Evolutionary conservation across 2,888 invertebrate species (phyloP), one percentile per base, ranked within the genome.

Genomic region (Schrankia costaestrigalis): DNA sequence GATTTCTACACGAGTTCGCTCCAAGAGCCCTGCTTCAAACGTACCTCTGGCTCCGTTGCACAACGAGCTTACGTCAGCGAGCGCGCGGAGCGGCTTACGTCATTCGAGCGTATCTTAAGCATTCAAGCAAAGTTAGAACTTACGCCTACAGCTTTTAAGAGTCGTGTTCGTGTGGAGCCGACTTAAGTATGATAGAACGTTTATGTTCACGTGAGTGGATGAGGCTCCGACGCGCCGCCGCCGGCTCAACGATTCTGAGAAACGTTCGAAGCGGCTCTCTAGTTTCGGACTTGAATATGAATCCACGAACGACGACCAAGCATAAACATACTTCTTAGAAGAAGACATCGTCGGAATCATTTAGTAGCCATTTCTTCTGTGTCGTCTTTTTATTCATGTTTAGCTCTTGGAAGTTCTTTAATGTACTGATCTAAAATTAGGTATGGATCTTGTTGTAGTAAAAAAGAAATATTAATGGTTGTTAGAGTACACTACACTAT

Each of bases 21-120:
- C 74, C 71, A 76, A 85, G 81, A 80, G 77, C 76, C 71, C 74
- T 74, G 82, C 79, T 82, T 82, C 73, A 78, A 80, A 73, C 72
- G 78, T 82, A 84, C 79, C 84, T 82, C 78, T 67, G 72, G 81
- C 82, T 81, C 63, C 76, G 82, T 86, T 87, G 86, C 86, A 86
- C 87, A 87, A 87, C 86, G 76, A 80, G 86, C 86, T 87, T 87
- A 87, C 86, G 86, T 87, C 86, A 86, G 86, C 86, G 72, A 76
- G 75, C 83, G 74, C 72, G 77, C 78, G 70, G 66, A 78, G 79
- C 78, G 78, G 82, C 82, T 87, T 87, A 87, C 86, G 86, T 87
- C 86, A 87, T 78, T 77, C 75, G 67, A 75, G 80, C 80, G 77
- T 75, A 65, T 64, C 68, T 53, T 46, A 41, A 52, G 47, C 56